These are phyloP conservation scores for Drosophila mayaguana DNA, from an alignment of 2,888 invertebrate species.

Conservation along the genomic window DNA sequence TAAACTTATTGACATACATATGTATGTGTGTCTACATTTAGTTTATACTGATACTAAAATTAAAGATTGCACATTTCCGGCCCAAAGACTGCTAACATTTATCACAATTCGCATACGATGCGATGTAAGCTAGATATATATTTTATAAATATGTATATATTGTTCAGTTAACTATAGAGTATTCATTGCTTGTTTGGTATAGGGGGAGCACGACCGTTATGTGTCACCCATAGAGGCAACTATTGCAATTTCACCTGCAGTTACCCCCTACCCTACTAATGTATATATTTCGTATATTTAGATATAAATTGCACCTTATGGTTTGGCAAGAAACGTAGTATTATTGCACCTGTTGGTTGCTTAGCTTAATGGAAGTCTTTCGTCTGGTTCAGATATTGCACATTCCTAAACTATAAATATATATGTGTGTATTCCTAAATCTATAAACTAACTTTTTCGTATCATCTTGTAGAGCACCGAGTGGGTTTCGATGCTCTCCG, in stretches of 20 bases:
- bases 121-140: conserved; percentile 51
- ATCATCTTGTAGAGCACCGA: conserved; percentile 93
- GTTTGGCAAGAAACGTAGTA: conserved; percentile 71
- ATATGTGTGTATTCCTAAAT: not conserved
- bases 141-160: conserved; percentile 1
- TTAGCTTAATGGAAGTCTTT: conserved; percentile 59
- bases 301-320: conserved; percentile 65
- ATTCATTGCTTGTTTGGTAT: conserved; percentile 28
- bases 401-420: conserved; percentile 35
- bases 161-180: conserved; percentile 25
- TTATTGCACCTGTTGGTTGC: conserved; percentile 67
- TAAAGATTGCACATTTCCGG: conserved; percentile 85
- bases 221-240: conserved; percentile 16
- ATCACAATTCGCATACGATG: conserved; percentile 83
- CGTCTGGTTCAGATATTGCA: conserved; percentile 60
- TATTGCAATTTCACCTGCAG: conserved; percentile 39
- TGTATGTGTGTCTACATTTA: not conserved
- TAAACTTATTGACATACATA: conserved; percentile 25
- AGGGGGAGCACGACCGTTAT: conserved; percentile 6
- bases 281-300: conserved; percentile 5
- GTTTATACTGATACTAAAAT: conserved; percentile 58
- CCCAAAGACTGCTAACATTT: conserved; percentile 84
- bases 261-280: conserved; percentile 11
- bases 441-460: conserved; percentile 85
- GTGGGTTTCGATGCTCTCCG: conserved; percentile 94